phyloP scores from a whole-genome alignment of 2,888 invertebrate species.

The Caenorhabditis afra region DNA sequence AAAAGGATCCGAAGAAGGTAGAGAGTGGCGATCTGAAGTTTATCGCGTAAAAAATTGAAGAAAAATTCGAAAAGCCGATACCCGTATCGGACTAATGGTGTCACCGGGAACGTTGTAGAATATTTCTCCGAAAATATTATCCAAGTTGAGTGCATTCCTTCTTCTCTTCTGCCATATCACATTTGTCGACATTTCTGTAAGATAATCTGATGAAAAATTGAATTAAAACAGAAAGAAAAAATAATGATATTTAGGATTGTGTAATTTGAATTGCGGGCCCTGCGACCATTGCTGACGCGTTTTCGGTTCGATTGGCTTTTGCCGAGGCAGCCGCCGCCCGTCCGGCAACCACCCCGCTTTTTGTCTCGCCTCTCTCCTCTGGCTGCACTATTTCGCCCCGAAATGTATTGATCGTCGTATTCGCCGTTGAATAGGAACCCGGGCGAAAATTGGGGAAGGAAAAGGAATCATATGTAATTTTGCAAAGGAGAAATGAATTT shows the following conservation, averaged over 20 bases:
- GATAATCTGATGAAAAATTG: neutral
- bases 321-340: too few species aligned
- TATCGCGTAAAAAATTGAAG: neutral
- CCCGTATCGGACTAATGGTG: slow-evolving; percentile 46
- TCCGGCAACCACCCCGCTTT: too few species aligned
- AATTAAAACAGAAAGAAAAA: neutral
- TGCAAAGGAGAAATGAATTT: too few species aligned
- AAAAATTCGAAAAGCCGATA: too few species aligned
- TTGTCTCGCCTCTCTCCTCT: too few species aligned
- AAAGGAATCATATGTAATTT: too few species aligned
- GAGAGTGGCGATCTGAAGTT: slow-evolving; percentile 41
- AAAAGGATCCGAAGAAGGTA: slow-evolving; percentile 47
- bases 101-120: slow-evolving; percentile 57
- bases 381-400: too few species aligned
- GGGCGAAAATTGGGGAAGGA: too few species aligned
- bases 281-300: neutral
- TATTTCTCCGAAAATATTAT: slow-evolving; percentile 56
- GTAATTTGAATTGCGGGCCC: neutral
- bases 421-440: too few species aligned
- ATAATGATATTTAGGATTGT: neutral
- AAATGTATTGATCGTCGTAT: too few species aligned
- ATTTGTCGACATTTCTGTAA: slow-evolving; percentile 5
- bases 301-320: too few species aligned
- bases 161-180: slow-evolving; percentile 10
- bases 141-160: slow-evolving; percentile 47